Evolutionary conservation across 2,888 invertebrate species (phyloP), one percentile per base, ranked within the genome.

Genomic region (Andrena bucephala): DNA sequence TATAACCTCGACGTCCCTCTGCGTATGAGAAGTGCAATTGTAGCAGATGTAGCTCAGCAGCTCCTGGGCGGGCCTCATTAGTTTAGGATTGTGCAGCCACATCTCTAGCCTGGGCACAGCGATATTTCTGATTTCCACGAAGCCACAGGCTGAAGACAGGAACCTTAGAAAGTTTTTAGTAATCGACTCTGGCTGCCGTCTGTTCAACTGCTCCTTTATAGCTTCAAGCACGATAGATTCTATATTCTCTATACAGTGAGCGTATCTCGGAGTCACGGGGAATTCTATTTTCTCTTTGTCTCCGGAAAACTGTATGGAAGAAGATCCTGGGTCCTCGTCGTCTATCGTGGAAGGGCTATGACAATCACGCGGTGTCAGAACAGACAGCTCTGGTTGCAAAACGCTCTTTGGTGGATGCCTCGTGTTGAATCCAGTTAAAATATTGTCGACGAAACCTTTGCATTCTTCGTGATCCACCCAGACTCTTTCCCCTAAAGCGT

Each of bases 51-150:
- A 97, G 73, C 98, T 97, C 33, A 99, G 94, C 72, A 99, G 94
- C 94, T 99, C 99, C 93, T 99, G 98, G 0, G 98, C 98, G 29
- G 97, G 96, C 90, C 98, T 96, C 95, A 98, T 97, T 72, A 99
- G 94, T 95, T 99, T 99, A 81, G 99, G 98, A 93, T 99, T 99
- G 93, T 99, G 98, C 77, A 99, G 95, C 99, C 99, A 99, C 89
- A 97, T 96, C 93, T 99, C 99, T 27, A 99, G 95, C 0, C 97
- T 96, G 0, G 97, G 96, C 0, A 97, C 96, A 0, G 97, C 96
- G 71, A 97, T 96, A 90, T 97, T 95, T 29, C 98, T 95, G 84
- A 98, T 97, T 95, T 99, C 98, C 0, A 96, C 96, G 78, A 98
- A 96, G 0, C 99, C 99, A 86, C 97, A 97, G 0, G 98, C 96